A percentile compares a stretch with the other conserved stretches of the same genome.
Evolutionary conservation across 2,113 vertebrate genomes (phyloP).

Genomic region (Manacus vitellinus): DNA sequence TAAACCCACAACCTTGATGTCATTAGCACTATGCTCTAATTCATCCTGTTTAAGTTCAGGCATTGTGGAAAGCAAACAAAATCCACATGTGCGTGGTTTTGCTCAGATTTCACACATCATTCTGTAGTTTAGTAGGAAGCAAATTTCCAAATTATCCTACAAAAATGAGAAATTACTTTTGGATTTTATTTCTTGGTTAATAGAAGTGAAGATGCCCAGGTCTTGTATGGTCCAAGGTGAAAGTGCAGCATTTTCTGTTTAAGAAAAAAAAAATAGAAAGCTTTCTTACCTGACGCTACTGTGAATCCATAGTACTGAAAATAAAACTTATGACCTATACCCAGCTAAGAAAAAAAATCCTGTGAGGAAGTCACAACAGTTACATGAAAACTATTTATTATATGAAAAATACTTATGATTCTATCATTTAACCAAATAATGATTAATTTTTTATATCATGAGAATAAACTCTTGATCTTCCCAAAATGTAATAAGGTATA

Average conservation of each 20-base stretch:
- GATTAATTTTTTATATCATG: neutral
- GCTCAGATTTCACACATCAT: neutral
- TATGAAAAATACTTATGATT: neutral
- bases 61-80: neutral
- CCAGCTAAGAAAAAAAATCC: neutral
- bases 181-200: neutral
- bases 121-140: neutral
- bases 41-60: neutral
- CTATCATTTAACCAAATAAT: neutral
- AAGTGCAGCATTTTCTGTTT: neutral
- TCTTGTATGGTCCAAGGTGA: neutral
- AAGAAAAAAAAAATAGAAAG: neutral
- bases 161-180: neutral
- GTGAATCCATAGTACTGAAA: neutral
- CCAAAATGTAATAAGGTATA: neutral
- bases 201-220: neutral
- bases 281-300: neutral
- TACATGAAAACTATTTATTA: neutral
- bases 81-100: neutral
- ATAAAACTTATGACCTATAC: neutral
- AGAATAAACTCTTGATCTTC: neutral
- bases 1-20: neutral
- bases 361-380: neutral
- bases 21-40: neutral
- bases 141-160: neutral